Conservation (phyloP, 2,888 invertebrate genomes). For the Incurvaria masculella region DNA sequence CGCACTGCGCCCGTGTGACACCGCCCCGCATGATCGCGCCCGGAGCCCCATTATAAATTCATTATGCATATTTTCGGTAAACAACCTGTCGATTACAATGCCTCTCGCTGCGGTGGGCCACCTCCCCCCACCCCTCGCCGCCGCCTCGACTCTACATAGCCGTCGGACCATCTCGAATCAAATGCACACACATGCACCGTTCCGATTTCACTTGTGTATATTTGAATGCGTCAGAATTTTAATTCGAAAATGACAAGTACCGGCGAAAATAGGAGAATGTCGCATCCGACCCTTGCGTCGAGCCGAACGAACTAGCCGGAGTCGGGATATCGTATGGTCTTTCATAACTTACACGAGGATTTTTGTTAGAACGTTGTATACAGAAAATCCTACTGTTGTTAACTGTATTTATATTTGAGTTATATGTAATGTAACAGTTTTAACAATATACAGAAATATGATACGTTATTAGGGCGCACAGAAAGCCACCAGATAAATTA, state of each 20-base stretch:
- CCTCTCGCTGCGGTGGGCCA: slow-evolving; percentile 39
- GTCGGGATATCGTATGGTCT: too few relatives aligned
- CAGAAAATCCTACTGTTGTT: too few relatives aligned
- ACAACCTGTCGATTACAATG: slow-evolving; percentile 58
- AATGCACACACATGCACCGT: background rate
- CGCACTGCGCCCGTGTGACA: slow-evolving; percentile 23
- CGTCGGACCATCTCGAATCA: background rate
- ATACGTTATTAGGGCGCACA: too few relatives aligned
- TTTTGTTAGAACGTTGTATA: too few relatives aligned
- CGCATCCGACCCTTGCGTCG: too few relatives aligned
- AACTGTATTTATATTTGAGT: too few relatives aligned
- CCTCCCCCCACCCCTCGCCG: slow-evolving; percentile 40
- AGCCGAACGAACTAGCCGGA: too few relatives aligned
- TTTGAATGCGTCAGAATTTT: background rate
- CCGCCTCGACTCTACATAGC: slow-evolving; percentile 19
- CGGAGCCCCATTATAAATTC: slow-evolving; percentile 50
- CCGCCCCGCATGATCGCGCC: slow-evolving; percentile 15
- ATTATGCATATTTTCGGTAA: slow-evolving; percentile 59
- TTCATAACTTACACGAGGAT: too few relatives aligned
- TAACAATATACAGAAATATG: too few relatives aligned
- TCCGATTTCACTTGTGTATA: background rate
- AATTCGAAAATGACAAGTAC: background rate
- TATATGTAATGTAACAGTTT: too few relatives aligned
- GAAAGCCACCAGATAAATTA: background rate
- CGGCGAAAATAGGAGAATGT: too few relatives aligned